Evolutionary conservation across 1,140 invertebrate species (phyloP).

Genomic region (Paralvinella palmiformis): DNA sequence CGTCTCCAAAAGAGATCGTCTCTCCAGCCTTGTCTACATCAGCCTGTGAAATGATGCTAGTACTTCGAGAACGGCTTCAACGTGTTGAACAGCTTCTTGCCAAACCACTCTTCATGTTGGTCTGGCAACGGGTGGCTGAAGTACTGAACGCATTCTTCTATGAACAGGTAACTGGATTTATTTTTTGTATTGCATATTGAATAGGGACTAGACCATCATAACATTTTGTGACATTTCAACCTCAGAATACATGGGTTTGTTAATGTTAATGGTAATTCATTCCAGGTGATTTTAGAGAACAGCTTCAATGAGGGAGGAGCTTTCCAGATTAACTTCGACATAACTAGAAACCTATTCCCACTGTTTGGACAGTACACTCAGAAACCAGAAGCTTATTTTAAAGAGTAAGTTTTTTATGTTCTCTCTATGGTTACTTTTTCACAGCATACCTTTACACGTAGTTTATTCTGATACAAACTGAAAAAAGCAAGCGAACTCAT

Average conservation of each 20-base stretch:
- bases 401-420: conserved; percentile 60
- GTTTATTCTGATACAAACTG: background rate
- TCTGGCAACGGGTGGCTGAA: conserved; percentile 63
- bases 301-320: conserved; percentile 76
- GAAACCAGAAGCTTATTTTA: conserved; percentile 71
- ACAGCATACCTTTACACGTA: conserved; percentile 3
- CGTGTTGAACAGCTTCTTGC: conserved; percentile 54
- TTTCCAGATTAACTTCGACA: conserved; percentile 78
- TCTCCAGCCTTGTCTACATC: conserved; percentile 58
- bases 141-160: conserved; percentile 69
- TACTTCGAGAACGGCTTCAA: conserved; percentile 52
- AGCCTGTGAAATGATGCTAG: conserved; percentile 68
- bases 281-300: conserved; percentile 64
- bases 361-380: conserved; percentile 75
- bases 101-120: conserved; percentile 57
- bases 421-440: conserved; percentile 6
- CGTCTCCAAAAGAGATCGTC: conserved; percentile 56
- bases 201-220: too few species aligned
- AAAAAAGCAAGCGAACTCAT: background rate
- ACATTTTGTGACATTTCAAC: too few species aligned
- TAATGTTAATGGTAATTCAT: too few species aligned
- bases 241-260: too few species aligned
- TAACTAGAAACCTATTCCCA: conserved; percentile 77
- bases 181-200: too few species aligned
- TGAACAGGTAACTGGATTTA: conserved; percentile 57